phyloP scores from a whole-genome alignment of 2,797 vertebrate species.

The Graptemys geographica region DNA sequence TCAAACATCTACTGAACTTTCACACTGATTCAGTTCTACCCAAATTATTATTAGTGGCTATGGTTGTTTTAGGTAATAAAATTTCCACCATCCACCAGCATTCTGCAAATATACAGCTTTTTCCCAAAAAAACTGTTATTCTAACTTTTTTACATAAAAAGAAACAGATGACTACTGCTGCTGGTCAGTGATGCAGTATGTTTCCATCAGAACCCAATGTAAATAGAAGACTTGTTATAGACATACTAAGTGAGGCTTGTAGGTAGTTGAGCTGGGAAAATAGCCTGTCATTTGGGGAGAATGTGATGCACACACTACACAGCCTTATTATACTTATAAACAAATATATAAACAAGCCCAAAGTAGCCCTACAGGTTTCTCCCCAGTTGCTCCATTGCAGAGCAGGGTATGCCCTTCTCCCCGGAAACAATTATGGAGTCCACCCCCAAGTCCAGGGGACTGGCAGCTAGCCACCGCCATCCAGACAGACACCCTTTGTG shows the following conservation, averaged over 20 bases:
- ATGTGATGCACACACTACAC: neutral
- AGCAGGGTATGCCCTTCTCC: no score
- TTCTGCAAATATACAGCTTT: accelerated
- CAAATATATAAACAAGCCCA: no score
- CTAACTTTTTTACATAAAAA: neutral
- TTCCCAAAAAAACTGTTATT: neutral
- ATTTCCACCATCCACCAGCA: neutral
- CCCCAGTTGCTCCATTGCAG: no score
- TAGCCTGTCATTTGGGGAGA: neutral
- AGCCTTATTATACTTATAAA: no score
- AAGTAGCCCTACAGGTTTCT: no score
- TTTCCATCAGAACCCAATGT: neutral
- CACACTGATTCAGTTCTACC: neutral
- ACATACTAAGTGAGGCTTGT: neutral
- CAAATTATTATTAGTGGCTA: neutral
- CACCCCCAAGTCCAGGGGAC: no score
- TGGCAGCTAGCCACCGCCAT: no score
- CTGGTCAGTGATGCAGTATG: neutral
- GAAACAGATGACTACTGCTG: neutral
- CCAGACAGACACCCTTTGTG: no score
- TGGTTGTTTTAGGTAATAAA: neutral
- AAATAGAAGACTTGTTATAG: neutral
- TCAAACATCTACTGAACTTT: neutral
- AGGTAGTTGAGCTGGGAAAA: neutral
- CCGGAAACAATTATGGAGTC: no score